Evolutionary conservation across 35 echinoderm and acorn worm genomes (phyloP).

Genomic region (Chiridota heheva): DNA sequence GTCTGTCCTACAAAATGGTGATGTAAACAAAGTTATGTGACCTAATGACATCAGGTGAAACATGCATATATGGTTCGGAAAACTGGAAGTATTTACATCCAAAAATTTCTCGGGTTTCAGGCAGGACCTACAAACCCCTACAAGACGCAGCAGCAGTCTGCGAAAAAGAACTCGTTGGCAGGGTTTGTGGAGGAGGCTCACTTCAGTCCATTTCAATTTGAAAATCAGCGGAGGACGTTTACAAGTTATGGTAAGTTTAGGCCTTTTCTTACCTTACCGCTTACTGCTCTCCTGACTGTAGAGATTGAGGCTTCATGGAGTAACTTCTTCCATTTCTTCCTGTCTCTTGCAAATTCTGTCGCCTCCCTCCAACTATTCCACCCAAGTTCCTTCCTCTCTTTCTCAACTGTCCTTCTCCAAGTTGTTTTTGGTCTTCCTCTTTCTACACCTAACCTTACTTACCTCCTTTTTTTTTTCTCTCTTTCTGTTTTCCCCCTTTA

Average conservation of each 20-base stretch:
- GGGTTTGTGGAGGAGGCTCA: conserved; percentile 83
- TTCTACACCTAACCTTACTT: too few relatives aligned
- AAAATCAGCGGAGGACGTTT: conserved; percentile 95
- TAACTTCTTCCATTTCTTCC: too few relatives aligned
- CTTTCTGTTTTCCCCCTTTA: too few relatives aligned
- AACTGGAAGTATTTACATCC: neutral
- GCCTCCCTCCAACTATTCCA: too few relatives aligned
- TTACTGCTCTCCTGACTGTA: neutral
- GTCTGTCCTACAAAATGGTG: neutral
- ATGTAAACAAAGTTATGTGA: neutral
- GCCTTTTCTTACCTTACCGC: neutral
- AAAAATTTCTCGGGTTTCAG: conserved; percentile 25
- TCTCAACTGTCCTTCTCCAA: too few relatives aligned
- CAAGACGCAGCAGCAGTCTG: conserved; percentile 86
- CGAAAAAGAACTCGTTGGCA: conserved; percentile 75
- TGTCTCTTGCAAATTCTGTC: too few relatives aligned
- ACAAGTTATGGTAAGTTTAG: conserved; percentile 71
- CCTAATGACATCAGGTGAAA: neutral
- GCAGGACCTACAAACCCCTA: conserved; percentile 87
- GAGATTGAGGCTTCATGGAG: too few relatives aligned
- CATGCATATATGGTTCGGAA: neutral
- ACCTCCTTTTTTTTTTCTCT: too few relatives aligned
- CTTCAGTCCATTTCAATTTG: conserved; percentile 92
- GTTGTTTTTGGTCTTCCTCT: too few relatives aligned
- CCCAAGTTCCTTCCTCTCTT: too few relatives aligned